These are phyloP conservation scores for Parapristionchus giblindavisi DNA, from an alignment of 2,888 invertebrate genomes.

Conservation along the genomic window DNA sequence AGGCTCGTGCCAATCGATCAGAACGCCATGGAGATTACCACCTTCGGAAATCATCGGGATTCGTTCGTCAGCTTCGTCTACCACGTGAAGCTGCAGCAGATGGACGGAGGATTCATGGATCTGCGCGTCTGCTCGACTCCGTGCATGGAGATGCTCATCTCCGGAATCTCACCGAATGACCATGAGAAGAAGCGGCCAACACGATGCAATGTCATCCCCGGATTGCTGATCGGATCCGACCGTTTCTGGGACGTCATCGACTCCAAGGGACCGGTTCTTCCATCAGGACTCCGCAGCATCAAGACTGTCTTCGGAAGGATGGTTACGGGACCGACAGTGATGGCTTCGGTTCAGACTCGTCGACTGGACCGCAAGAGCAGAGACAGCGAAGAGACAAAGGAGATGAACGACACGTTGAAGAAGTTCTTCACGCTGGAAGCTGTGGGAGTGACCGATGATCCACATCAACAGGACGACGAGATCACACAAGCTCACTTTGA, in stretches of 20 bases:
- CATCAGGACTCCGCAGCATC: constrained; percentile 2
- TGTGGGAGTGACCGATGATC: constrained; percentile 24
- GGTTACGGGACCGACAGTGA: not conserved
- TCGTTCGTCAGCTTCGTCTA: not conserved
- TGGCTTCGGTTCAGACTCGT: not conserved
- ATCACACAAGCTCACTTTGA: constrained; percentile 21
- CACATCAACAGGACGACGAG: constrained; percentile 27
- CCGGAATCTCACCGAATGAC: not conserved
- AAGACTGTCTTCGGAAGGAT: not conserved
- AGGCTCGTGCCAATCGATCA: not conserved
- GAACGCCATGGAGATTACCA: not conserved
- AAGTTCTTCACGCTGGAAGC: constrained; percentile 38
- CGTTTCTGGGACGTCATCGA: not conserved
- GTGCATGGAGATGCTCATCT: not conserved
- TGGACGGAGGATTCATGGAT: not conserved
- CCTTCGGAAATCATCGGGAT: not conserved
- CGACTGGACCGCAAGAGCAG: not conserved
- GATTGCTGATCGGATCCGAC: constrained; percentile 9
- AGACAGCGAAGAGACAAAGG: not conserved
- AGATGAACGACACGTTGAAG: constrained; percentile 4
- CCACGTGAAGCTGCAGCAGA: not conserved
- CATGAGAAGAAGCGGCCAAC: not conserved
- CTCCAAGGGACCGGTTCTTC: not conserved
- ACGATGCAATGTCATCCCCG: not conserved
- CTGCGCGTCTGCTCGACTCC: not conserved